A percentile compares a stretch with the other conserved stretches of the same genome.
Evolutionary conservation across 2,888 invertebrate genomes (phyloP).

Genomic region (Megamerina dolium): DNA sequence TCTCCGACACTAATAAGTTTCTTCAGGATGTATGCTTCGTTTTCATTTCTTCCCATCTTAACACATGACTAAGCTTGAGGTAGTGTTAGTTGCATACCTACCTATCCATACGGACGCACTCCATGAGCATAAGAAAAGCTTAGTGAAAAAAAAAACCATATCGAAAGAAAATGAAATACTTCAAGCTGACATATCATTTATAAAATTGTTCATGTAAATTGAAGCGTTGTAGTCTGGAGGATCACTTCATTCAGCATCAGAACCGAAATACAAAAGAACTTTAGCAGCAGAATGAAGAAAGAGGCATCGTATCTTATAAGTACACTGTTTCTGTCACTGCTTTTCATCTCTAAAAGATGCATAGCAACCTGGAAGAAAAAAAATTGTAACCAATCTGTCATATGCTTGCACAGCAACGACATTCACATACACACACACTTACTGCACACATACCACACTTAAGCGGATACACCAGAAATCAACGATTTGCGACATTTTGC

Average conservation of each 20-base stretch:
- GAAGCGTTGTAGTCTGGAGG: slow-evolving; percentile 27
- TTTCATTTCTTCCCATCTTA: too few relatives aligned
- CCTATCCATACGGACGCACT: too few relatives aligned
- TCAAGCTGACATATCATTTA: slow-evolving; percentile 40
- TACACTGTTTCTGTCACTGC: too few relatives aligned
- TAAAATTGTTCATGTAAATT: slow-evolving; percentile 35
- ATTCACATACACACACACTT: background rate
- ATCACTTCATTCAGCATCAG: slow-evolving; percentile 1
- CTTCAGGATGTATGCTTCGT: too few relatives aligned
- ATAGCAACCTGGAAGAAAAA: background rate
- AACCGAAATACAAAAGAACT: too few relatives aligned
- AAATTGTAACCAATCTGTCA: background rate
- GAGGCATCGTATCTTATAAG: too few relatives aligned
- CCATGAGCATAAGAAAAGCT: background rate
- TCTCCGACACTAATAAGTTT: too few relatives aligned
- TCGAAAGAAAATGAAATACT: background rate
- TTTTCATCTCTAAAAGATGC: too few relatives aligned
- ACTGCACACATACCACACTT: background rate
- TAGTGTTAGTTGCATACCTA: too few relatives aligned
- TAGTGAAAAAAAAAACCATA: background rate
- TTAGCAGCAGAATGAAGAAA: too few relatives aligned
- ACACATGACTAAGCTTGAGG: too few relatives aligned
- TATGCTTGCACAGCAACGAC: background rate
- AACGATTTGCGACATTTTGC: slow-evolving; percentile 2
- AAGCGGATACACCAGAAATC: background rate